Evolutionary conservation across 2,113 vertebrate genomes (phyloP).

Genomic region (Limnothrissa miodon): DNA sequence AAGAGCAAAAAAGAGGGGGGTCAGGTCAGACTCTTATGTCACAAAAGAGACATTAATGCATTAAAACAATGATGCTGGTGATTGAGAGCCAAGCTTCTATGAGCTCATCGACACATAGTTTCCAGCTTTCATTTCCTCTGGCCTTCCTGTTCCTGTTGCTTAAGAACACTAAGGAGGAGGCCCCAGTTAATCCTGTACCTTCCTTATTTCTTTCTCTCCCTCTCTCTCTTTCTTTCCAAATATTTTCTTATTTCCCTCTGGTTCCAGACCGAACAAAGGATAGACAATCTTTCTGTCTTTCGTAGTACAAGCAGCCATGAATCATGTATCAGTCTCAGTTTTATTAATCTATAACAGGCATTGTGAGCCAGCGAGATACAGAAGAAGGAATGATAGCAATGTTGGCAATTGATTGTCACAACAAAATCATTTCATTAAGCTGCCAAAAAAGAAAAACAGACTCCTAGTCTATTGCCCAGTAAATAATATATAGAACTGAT

Average conservation of each 20-base stretch:
- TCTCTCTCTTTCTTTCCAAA: not conserved
- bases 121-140: slow-evolving; percentile 39
- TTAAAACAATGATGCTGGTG: slow-evolving; percentile 2
- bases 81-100: slow-evolving; percentile 15
- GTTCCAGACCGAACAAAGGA: not conserved
- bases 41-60: slow-evolving; percentile 22
- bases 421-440: slow-evolving; percentile 8
- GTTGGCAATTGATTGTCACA: slow-evolving; percentile 1
- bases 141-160: slow-evolving; percentile 33
- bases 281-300: not conserved
- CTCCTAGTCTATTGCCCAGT: not conserved
- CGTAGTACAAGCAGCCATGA: not conserved
- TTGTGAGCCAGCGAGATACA: not conserved
- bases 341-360: not conserved
- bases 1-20: no score
- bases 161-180: slow-evolving; percentile 26
- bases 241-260: not conserved
- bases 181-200: not conserved
- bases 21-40: no score
- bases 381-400: slow-evolving; percentile 1
- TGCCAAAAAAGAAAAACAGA: slow-evolving; percentile 11
- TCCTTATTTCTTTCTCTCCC: slow-evolving; percentile 15
- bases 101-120: slow-evolving; percentile 33
- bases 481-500: slow-evolving; percentile 2
- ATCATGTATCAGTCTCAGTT: not conserved